phyloP scores from a whole-genome alignment of 2,888 invertebrate species.

The Hartigia nigra region DNA sequence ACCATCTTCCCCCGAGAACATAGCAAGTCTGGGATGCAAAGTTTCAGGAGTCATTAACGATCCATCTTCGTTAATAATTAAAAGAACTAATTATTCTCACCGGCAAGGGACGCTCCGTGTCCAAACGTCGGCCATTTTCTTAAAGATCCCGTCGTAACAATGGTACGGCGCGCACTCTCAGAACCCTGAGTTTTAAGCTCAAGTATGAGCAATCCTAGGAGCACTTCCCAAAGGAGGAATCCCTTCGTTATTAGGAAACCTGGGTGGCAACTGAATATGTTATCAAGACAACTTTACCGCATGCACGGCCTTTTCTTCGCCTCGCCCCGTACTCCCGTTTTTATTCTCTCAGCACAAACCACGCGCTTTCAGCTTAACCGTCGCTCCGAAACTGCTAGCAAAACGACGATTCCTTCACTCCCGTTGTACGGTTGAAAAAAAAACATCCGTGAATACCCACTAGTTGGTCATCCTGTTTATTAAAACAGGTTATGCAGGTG shows the following conservation, averaged over 20 bases:
- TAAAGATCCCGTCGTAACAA: conserved; percentile 41
- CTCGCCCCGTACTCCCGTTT: conserved; percentile 1
- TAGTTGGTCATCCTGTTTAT: neutral
- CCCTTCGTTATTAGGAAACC: neutral
- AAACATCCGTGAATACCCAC: neutral
- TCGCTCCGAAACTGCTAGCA: neutral
- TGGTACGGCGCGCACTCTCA: conserved; percentile 42
- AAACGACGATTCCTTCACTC: neutral
- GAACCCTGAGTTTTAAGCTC: neutral
- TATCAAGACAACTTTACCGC: neutral
- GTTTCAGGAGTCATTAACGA: neutral
- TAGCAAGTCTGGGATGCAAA: neutral
- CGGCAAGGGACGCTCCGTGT: conserved; percentile 61
- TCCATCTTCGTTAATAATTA: neutral
- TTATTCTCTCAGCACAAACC: neutral
- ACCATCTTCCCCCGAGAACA: neutral
- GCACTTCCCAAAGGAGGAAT: neutral
- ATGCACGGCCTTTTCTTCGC: conserved; percentile 1
- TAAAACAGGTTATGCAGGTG: neutral
- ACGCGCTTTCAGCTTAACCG: neutral
- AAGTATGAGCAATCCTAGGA: neutral
- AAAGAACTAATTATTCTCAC: conserved; percentile 44
- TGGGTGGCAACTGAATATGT: neutral
- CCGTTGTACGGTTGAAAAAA: neutral
- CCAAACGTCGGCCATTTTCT: conserved; percentile 65